phyloP scores from a whole-genome alignment of 2,888 invertebrate species.

The Acholoe squamosa region DNA sequence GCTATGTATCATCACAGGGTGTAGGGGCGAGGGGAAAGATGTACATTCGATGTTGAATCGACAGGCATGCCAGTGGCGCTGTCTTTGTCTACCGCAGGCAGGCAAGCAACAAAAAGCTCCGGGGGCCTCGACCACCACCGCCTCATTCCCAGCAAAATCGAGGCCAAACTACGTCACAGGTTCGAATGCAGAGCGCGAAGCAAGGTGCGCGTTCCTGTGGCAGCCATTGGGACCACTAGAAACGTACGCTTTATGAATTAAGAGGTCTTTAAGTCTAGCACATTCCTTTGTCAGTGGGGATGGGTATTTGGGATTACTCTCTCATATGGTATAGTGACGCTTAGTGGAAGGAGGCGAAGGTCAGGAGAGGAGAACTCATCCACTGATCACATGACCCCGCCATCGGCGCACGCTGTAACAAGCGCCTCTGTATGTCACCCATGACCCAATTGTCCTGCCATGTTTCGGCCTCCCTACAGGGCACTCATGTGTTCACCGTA shows the following conservation, averaged over 20 bases:
- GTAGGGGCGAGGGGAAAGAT: neutral
- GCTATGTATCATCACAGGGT: neutral
- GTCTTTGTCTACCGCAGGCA: constrained; percentile 29
- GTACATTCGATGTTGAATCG: neutral
- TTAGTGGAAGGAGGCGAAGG: constrained; percentile 70
- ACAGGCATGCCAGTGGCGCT: no score
- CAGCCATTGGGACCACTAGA: neutral
- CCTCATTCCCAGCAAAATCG: constrained; percentile 60
- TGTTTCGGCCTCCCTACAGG: constrained; percentile 43
- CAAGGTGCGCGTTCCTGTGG: constrained; percentile 41
- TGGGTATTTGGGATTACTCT: neutral
- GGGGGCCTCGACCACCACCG: constrained; percentile 9
- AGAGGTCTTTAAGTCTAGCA: neutral
- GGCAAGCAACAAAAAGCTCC: constrained; percentile 32
- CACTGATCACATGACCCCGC: constrained; percentile 78
- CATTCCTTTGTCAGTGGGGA: neutral
- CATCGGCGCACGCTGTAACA: constrained; percentile 62
- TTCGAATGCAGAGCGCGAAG: constrained; percentile 58
- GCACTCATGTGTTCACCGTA: constrained; percentile 23
- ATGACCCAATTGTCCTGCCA: constrained; percentile 61
- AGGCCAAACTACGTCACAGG: constrained; percentile 60
- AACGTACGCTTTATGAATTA: neutral
- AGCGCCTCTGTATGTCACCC: constrained; percentile 61
- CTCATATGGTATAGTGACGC: neutral
- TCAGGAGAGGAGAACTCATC: constrained; percentile 75